Conservation (phyloP, 2,888 invertebrate species). For the Cenopis cana region DNA sequence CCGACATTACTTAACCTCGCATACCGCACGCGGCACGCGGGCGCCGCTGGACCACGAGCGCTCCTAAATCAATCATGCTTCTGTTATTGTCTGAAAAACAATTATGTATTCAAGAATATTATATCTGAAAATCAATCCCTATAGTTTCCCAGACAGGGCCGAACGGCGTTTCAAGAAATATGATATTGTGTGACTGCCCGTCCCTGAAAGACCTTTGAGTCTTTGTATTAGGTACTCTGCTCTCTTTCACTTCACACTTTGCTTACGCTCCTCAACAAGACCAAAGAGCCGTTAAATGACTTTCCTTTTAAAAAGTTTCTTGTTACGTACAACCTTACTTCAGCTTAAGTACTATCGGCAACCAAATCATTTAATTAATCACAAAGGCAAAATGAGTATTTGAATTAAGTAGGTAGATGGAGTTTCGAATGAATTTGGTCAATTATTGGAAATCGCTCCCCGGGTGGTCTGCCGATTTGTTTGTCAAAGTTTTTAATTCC, state of each 20-base stretch:
- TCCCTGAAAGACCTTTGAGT: too few species aligned
- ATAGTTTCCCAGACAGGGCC: too few species aligned
- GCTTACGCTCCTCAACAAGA: slow-evolving; percentile 13
- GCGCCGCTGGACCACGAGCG: too few species aligned
- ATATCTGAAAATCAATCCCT: too few species aligned
- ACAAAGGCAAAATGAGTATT: slow-evolving; percentile 49
- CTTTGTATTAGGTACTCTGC: too few species aligned
- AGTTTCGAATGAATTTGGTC: slow-evolving; percentile 57
- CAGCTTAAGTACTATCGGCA: slow-evolving; percentile 44
- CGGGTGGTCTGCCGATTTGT: slow-evolving; percentile 54
- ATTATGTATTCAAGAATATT: too few species aligned
- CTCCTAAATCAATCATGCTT: too few species aligned
- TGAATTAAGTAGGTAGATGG: slow-evolving; percentile 48
- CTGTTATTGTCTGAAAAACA: too few species aligned
- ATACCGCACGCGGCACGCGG: too few species aligned
- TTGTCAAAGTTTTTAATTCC: slow-evolving; percentile 58
- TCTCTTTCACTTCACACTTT: slow-evolving; percentile 22
- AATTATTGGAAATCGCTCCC: slow-evolving; percentile 59
- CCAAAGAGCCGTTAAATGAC: slow-evolving; percentile 35
- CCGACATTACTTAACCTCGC: too few species aligned
- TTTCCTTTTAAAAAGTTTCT: slow-evolving; percentile 42
- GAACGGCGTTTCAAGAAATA: too few species aligned
- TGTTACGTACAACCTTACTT: slow-evolving; percentile 29
- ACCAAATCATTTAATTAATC: slow-evolving; percentile 54
- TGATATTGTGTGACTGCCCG: too few species aligned